phyloP scores from a whole-genome alignment of 2,113 vertebrate species.

The Azemiops feae region DNA sequence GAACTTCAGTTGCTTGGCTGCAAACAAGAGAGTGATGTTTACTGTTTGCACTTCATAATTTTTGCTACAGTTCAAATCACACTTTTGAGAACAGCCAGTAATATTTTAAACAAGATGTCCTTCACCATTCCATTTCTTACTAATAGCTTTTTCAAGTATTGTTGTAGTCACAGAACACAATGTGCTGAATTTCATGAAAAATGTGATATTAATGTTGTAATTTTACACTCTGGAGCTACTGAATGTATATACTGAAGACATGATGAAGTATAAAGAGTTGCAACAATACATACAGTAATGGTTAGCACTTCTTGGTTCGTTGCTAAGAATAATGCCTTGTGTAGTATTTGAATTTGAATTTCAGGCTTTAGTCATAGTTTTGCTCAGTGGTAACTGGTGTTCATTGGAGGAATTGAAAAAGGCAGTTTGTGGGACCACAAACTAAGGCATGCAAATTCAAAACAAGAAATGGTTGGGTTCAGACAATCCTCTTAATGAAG shows the following conservation, averaged over 20 bases:
- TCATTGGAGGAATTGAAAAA: background rate
- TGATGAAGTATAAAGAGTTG: slow-evolving; percentile 51
- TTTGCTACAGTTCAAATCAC: background rate
- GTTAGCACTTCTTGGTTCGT: background rate
- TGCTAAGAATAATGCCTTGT: slow-evolving; percentile 2
- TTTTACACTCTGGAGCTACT: slow-evolving; percentile 55
- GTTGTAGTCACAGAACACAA: slow-evolving; percentile 58
- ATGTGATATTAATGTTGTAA: slow-evolving; percentile 3
- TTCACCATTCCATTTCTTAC: slow-evolving; percentile 48
- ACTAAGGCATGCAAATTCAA: background rate
- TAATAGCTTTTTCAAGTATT: slow-evolving; percentile 49
- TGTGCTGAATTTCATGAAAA: slow-evolving; percentile 33
- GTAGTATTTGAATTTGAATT: background rate
- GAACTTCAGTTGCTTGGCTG: no score
- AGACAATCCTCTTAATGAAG: background rate
- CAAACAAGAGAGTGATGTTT: background rate
- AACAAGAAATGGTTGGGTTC: background rate
- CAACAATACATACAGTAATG: background rate
- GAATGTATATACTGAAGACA: slow-evolving; percentile 60
- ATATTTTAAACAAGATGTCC: background rate
- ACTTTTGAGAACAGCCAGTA: background rate
- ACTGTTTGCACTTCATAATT: background rate
- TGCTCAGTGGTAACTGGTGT: background rate
- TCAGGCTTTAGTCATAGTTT: background rate
- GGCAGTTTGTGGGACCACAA: background rate